phyloP scores from a whole-genome alignment of 2,113 vertebrate species.

The Burhinus bistriatus region DNA sequence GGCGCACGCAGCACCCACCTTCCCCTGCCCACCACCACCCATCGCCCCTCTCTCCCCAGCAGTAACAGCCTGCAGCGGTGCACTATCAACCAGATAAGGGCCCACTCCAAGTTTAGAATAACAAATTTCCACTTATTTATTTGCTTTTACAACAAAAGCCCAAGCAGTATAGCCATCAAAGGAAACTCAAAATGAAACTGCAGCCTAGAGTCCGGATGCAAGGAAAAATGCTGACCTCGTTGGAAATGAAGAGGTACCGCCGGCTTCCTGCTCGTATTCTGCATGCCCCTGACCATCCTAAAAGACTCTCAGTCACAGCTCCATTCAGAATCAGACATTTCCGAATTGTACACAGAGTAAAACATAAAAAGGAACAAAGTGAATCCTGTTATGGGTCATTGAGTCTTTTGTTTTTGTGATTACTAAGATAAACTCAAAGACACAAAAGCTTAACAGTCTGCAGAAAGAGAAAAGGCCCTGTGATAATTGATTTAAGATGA shows the following conservation, averaged over 20 bases:
- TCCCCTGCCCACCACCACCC: background rate
- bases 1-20: fast-evolving
- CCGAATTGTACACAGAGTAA: background rate
- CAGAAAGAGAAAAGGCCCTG: background rate
- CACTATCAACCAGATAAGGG: too few relatives aligned
- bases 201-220: background rate
- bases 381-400: background rate
- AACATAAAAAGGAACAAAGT: background rate
- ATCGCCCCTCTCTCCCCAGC: too few relatives aligned
- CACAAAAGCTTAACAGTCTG: background rate
- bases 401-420: background rate
- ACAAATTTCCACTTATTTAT: background rate
- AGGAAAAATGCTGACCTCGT: background rate
- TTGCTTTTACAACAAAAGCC: background rate
- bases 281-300: background rate
- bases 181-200: background rate
- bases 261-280: fast-evolving
- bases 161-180: background rate
- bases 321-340: background rate
- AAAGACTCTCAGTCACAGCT: background rate
- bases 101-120: background rate
- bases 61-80: background rate
- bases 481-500: background rate
- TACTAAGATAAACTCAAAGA: background rate
- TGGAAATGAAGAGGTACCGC: background rate